Evolutionary conservation across 2,113 vertebrate genomes (phyloP), one percentile per base, ranked within the genome.

Genomic region (Brachypteracias leptosomus): DNA sequence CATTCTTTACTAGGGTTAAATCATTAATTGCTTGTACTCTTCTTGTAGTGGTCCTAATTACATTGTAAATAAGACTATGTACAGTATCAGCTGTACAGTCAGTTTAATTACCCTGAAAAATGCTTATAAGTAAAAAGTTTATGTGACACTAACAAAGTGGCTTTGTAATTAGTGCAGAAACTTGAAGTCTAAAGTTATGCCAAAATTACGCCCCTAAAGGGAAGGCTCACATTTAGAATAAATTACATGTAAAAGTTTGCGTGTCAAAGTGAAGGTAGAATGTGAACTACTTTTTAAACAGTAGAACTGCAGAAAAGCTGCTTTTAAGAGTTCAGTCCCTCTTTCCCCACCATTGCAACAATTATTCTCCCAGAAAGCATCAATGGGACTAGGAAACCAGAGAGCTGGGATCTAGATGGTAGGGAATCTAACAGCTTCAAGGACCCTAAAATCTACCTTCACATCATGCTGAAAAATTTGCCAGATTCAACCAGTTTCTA

Each of bases 71-170:
- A 94, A 71, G 20, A 42, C 31, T 42, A 25, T 22, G 35, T 47
- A 82, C 21, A 75, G 13, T 83, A 89, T 40, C 76, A 82, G 57
- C 52, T 91, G 44, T 87, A 87, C 89, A 86, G 55, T 66, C 44
- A 28, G 31, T 68, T 89, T 63, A 93, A 89, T 92, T 90, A 87
- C 21, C 26, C 62, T 76, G 46, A 80, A 57, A 88, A 96, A 88
- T 76, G 46, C 19, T 74, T 73, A 5, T 36, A 63, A 68, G 29
- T 80, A 24, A 77, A n/a, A 89, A 57, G 25, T 38, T 68, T 66
- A 62, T 25, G 47, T 29, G 59, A 93, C 66, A 9, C 7, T 73
- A 83, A 51, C 5, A 29, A 76, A 86, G 26, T 38, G 7, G 2
- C 57, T 86, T 77, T 71, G 42, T 35, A 93, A 71, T 85, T 59